These are phyloP conservation scores for Lepidurus couesii DNA, from an alignment of 1,140 invertebrate species.

Conservation along the genomic window DNA sequence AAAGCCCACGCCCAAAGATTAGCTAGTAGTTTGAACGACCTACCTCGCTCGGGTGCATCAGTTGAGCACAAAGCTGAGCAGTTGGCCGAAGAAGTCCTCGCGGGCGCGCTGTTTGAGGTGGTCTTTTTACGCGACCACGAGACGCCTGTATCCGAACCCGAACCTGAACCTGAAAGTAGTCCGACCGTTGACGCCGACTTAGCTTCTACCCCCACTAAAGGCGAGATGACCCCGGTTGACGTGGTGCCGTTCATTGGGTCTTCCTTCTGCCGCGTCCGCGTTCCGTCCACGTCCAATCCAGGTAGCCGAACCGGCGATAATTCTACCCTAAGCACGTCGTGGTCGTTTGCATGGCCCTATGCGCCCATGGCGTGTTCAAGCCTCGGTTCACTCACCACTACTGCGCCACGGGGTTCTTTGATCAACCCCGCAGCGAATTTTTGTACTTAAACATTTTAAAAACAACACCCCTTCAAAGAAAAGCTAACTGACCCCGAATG, in stretches of 20 bases:
- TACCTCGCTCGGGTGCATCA: background rate
- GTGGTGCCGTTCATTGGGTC: slow-evolving; percentile 31
- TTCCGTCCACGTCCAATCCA: slow-evolving; percentile 26
- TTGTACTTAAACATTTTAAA: background rate
- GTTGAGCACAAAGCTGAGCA: slow-evolving; percentile 16
- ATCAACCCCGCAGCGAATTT: background rate
- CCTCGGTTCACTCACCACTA: background rate
- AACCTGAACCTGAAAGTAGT: background rate
- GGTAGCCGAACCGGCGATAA: slow-evolving; percentile 2
- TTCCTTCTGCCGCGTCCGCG: slow-evolving; percentile 32
- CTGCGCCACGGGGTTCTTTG: background rate
- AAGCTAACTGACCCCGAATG: background rate
- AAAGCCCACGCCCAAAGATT: slow-evolving; percentile 28
- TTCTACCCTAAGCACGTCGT: slow-evolving; percentile 16
- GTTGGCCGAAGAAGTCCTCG: slow-evolving; percentile 26
- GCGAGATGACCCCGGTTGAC: background rate
- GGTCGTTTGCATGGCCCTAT: slow-evolving; percentile 13
- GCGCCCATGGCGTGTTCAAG: background rate
- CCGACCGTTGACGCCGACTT: background rate
- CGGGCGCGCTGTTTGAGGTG: slow-evolving; percentile 26
- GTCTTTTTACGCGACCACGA: slow-evolving; percentile 6
- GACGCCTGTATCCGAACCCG: background rate
- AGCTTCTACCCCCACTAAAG: background rate
- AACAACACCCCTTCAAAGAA: background rate
- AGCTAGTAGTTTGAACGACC: slow-evolving; percentile 17